Percentiles rank a stretch among this genome's conserved stretches.
These are phyloP conservation scores for Tychaedon coryphoeus DNA, from an alignment of 2,113 vertebrate species.

Conservation along the genomic window DNA sequence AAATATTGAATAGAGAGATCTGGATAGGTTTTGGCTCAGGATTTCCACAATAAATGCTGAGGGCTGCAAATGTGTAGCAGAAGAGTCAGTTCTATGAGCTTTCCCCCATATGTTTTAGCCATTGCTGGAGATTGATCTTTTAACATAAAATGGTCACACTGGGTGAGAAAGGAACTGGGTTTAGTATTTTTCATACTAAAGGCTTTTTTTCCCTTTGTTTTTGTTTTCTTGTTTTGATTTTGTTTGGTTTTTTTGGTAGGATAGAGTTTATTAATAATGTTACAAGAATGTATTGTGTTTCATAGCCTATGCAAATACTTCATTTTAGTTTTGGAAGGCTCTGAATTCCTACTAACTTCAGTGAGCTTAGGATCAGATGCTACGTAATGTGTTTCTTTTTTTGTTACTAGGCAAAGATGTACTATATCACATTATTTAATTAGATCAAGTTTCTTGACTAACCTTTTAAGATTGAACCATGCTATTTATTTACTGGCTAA, in stretches of 20 bases:
- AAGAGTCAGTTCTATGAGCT: neutral
- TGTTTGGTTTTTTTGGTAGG: neutral
- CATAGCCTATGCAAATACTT: neutral
- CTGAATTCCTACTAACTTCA: neutral
- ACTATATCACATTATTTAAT: neutral
- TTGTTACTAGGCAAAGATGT: neutral
- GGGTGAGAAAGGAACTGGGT: neutral
- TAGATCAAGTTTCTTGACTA: neutral
- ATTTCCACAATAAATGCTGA: neutral
- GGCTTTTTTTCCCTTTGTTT: neutral
- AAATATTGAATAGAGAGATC: neutral
- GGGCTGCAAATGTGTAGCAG: neutral
- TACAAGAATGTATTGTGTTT: neutral
- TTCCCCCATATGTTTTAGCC: accelerated
- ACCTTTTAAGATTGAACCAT: neutral
- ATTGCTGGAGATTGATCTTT: neutral
- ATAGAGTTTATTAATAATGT: neutral
- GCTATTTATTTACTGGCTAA: neutral
- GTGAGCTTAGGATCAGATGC: neutral
- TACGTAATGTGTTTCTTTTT: neutral
- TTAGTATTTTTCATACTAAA: neutral
- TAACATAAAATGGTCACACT: neutral
- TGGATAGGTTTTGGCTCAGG: neutral
- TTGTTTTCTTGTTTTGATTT: neutral
- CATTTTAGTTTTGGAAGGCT: neutral